phyloP scores from a whole-genome alignment of 1,140 invertebrate genomes.

The Cephus cinctus region DNA sequence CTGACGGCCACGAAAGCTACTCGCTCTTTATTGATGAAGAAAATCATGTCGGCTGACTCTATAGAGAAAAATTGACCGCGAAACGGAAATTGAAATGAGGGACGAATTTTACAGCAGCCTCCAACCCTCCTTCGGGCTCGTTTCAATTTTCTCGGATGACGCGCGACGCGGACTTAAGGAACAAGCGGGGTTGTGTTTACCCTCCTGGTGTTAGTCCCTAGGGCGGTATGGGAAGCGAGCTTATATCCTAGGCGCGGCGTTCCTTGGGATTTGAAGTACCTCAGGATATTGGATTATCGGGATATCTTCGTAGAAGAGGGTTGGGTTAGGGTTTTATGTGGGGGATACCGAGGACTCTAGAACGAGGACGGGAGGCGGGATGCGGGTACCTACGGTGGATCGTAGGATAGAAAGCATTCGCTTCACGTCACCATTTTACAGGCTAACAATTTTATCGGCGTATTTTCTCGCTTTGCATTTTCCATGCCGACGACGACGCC shows the following conservation, averaged over 20 bases:
- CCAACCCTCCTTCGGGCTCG: constrained; percentile 22
- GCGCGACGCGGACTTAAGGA: too few species aligned
- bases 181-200: too few species aligned
- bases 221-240: too few species aligned
- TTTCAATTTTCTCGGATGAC: constrained; percentile 27
- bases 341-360: constrained; percentile 2
- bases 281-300: constrained; percentile 48
- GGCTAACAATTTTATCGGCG: constrained; percentile 52
- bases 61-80: too few species aligned
- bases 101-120: too few species aligned
- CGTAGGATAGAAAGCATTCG: constrained; percentile 41
- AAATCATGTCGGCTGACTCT: too few species aligned
- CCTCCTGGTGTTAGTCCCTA: too few species aligned
- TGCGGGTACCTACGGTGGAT: not conserved
- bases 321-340: constrained; percentile 7
- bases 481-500: constrained; percentile 44
- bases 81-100: too few species aligned
- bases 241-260: too few species aligned
- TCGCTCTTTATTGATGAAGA: too few species aligned
- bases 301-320: constrained; percentile 26
- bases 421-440: constrained; percentile 52
- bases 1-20: too few species aligned
- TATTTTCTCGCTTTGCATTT: constrained; percentile 48
- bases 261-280: constrained; percentile 32
- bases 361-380: constrained; percentile 8